Evolutionary conservation across 1,140 invertebrate species (phyloP), one percentile per base, ranked within the genome.

Genomic region (Spodoptera litura): DNA sequence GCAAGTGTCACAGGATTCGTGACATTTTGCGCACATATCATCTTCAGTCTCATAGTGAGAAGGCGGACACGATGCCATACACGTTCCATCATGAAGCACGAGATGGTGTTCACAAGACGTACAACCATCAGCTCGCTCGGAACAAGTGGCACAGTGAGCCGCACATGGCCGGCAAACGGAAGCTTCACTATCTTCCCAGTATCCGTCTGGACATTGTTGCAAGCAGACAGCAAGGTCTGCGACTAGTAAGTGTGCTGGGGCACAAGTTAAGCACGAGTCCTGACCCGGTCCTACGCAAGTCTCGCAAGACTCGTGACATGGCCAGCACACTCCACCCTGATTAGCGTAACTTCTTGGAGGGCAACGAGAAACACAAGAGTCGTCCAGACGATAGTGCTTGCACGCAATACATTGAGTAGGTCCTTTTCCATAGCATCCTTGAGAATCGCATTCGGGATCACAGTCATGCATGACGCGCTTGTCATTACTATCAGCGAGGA

Each of bases 171-270:
- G 96, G 85, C 98, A 98, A 2, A 96, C 97, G 78, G 96, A 96
- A 58, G 97, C 96, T 27, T 96, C 95, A 15, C 95, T 95, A 92
- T 97, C 97, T 94, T 98, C 97, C 91, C 96, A 98, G 85, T 98
- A 98, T 53, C 97, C 97, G 85, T 98, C 97, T 0, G 97, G 97
- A 87, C 97, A 98, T 84, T 97, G 96, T 86, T 98, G 97, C 55
- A 98, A 91, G 82, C 97, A 98, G 3, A 98, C 96, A 52, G 97
- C 97, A 53, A 98, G 94, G 95, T 98, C 97, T 4, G 96, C 96
- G 71, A 98, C 96, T 87, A 97, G 95, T 15, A 97, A 95, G 89
- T 98, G 97, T 58, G 97, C 97, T 4, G 97, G 97, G 0, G 97
- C 97, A 92, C 97, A 98, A 9, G 97, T 96, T 3, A 98, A 94